Base-by-base conservation (phyloP, 2,113 vertebrate genomes). In the Emydura subglobosa region DNA sequence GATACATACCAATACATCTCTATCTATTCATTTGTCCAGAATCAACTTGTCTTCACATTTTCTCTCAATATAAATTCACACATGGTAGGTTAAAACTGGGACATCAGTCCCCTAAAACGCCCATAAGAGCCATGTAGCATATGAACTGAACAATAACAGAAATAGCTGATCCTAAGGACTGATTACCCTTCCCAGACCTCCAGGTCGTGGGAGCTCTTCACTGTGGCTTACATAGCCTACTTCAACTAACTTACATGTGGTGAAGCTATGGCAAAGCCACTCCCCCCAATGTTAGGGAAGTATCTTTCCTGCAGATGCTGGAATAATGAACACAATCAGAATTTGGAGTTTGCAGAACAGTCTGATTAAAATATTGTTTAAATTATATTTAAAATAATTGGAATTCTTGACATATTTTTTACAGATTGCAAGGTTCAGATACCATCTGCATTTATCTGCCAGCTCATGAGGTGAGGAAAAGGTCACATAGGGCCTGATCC, bases 61-160 rank as follows among this genome's bases (percentile, higher is more conserved):
- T 57, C n/a, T 29, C 42, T 25, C 21, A 13, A 7, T 44, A 39
- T 1, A 4, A 2, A 25, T 42, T 42, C 10, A 5, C 5, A 61
- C 49, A 6, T 0, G 1, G 0, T 8, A 85, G 24, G 4, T 31
- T 0, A 11, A 49, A 79, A 0, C 17, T 72, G 34, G 7, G 76
- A 22, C 11, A 89, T 85, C 93, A 31, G 34, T 3, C 1, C 6
- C n/a, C 53, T 42, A 13, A 74, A 17, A 21, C 79, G 57, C 42
- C 55, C 49, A 47, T 49, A 34, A 85, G 19, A 31, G 27, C 34
- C 72, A 31, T 14, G 51, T 86, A 79, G 10, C 57, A 21, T 9
- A 86, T 0, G 6, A 87, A 57, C 25, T 87, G 39, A 44, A 82
- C 0, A n/a, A 47, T 78, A 47, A 78, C 6, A 21, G 74, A 49